Evolutionary conservation across 2,888 invertebrate species (phyloP).

Genomic region (Drosophila quinaria): DNA sequence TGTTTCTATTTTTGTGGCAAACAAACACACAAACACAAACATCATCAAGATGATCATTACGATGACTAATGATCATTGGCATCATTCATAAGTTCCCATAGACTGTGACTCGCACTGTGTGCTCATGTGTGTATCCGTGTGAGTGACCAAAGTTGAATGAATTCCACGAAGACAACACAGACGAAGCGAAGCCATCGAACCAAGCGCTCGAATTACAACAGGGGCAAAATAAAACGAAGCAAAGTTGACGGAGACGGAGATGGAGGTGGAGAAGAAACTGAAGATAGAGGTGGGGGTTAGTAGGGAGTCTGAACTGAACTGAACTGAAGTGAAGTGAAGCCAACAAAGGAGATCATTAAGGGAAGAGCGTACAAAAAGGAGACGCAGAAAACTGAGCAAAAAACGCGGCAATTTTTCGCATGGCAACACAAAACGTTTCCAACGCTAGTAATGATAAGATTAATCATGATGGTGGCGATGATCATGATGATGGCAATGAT

Average conservation of each 20-base stretch:
- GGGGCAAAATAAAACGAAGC: not conserved
- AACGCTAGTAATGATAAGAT: slow-evolving; percentile 1
- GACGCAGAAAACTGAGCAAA: slow-evolving; percentile 32
- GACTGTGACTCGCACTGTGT: slow-evolving; percentile 6
- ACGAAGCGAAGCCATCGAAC: slow-evolving; percentile 37
- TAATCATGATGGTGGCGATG: slow-evolving; percentile 6
- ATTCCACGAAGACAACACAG: slow-evolving; percentile 42
- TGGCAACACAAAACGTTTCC: slow-evolving; percentile 53
- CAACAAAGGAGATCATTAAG: slow-evolving; percentile 58
- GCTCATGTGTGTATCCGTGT: slow-evolving; percentile 21
- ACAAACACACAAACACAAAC: slow-evolving; percentile 19
- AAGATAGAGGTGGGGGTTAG: too few species aligned
- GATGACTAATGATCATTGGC: slow-evolving; percentile 45
- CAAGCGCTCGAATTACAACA: slow-evolving; percentile 47
- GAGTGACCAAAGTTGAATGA: slow-evolving; percentile 60
- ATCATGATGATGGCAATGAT: not conserved
- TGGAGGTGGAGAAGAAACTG: not conserved
- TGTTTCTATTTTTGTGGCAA: slow-evolving; percentile 72
- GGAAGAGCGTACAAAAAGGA: slow-evolving; percentile 44
- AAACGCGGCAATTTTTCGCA: slow-evolving; percentile 56
- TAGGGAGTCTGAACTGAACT: slow-evolving; percentile 7
- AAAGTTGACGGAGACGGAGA: not conserved
- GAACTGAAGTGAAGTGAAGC: slow-evolving; percentile 41
- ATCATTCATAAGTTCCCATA: slow-evolving; percentile 70
- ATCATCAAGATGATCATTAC: slow-evolving; percentile 18